Conservation (phyloP, 2,888 invertebrate genomes). For the Himalopsyche japonica region DNA sequence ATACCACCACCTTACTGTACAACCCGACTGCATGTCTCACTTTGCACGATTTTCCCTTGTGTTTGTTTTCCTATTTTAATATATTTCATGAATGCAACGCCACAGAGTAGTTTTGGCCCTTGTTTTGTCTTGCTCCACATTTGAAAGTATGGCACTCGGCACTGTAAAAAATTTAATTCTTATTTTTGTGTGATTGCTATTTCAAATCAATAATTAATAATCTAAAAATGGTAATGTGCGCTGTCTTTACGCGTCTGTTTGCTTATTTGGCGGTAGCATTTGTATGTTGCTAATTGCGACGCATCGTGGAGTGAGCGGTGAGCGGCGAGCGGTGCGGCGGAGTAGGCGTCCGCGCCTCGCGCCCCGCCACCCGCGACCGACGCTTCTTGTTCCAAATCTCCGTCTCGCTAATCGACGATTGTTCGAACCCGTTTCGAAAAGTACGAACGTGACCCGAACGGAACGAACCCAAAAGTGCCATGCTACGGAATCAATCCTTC, state of each 20-base stretch:
- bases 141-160: constrained; percentile 40
- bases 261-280: constrained; percentile 27
- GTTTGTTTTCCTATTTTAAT: background rate
- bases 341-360: constrained; percentile 47
- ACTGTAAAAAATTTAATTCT: constrained; percentile 28
- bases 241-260: constrained; percentile 8
- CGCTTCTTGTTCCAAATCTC: constrained; percentile 65
- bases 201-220: constrained; percentile 28
- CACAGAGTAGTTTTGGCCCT: constrained; percentile 28
- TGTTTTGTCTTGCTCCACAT: constrained; percentile 35
- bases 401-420: constrained; percentile 43
- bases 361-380: constrained; percentile 43
- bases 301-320: background rate
- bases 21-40: background rate
- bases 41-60: background rate
- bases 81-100: background rate
- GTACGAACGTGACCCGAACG: background rate
- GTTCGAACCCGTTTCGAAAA: background rate
- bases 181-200: constrained; percentile 38
- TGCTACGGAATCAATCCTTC: constrained; percentile 55
- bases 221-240: constrained; percentile 1
- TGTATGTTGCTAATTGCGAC: background rate
- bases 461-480: constrained; percentile 52
- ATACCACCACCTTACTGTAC: background rate
- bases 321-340: constrained; percentile 11